These are phyloP conservation scores for Heliconius nattereri DNA, from an alignment of 1,140 invertebrate genomes.

Conservation along the genomic window DNA sequence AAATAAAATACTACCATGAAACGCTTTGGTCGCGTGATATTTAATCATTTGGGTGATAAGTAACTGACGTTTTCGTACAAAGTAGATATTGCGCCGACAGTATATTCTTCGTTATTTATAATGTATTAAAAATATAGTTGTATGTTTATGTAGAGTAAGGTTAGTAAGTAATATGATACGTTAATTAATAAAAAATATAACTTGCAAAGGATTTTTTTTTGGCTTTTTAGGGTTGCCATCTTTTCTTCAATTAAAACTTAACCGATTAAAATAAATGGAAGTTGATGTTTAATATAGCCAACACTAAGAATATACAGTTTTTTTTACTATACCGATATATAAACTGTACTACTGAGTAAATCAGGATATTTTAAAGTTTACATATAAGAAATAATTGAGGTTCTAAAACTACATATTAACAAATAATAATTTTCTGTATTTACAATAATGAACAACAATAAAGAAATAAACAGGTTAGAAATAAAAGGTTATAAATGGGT, in stretches of 20 bases:
- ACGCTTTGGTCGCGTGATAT: constrained; percentile 11
- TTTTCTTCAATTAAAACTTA: too few relatives aligned
- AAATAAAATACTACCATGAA: constrained; percentile 1
- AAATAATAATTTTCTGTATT: neutral
- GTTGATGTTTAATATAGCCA: too few relatives aligned
- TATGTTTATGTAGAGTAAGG: too few relatives aligned
- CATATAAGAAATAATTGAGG: neutral
- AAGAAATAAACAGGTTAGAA: neutral
- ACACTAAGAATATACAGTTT: neutral
- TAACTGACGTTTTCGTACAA: neutral
- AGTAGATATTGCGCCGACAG: neutral
- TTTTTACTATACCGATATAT: neutral
- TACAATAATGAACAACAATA: neutral
- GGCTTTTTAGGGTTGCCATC: too few relatives aligned
- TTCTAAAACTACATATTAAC: neutral
- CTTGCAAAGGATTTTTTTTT: too few relatives aligned
- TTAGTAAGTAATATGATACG: too few relatives aligned
- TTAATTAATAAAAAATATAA: too few relatives aligned
- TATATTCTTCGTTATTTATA: neutral
- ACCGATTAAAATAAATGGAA: too few relatives aligned
- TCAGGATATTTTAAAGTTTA: neutral
- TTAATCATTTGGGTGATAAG: constrained; percentile 6
- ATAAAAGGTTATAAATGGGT: neutral
- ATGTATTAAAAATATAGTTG: neutral
- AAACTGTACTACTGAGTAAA: neutral